Evolutionary conservation across 2,113 vertebrate species (phyloP).

Genomic region (Pachypanchax playfairii): DNA sequence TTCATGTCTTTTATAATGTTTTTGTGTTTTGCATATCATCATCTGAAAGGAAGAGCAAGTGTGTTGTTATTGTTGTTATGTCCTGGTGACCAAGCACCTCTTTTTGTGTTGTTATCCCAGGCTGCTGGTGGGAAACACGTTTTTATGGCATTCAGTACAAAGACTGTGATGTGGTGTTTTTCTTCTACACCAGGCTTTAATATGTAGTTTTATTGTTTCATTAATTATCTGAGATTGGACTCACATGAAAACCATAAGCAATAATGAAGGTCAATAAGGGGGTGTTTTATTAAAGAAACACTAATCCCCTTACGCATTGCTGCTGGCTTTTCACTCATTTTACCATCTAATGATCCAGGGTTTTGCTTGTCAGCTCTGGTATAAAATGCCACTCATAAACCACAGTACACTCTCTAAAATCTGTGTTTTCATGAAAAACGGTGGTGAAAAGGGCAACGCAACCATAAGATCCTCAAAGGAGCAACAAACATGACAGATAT

Average conservation of each 20-base stretch:
- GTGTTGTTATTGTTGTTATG: conserved; percentile 3
- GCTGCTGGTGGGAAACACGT: conserved; percentile 33
- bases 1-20: conserved; percentile 13
- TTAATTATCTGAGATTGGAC: conserved; percentile 48
- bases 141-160: conserved; percentile 26
- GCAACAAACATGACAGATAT: conserved; percentile 57
- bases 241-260: conserved; percentile 44
- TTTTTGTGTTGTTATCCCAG: conserved; percentile 32
- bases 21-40: conserved; percentile 19
- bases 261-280: conserved; percentile 25
- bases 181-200: conserved; percentile 12
- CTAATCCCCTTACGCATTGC: conserved; percentile 35
- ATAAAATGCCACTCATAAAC: conserved; percentile 32
- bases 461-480: conserved; percentile 57
- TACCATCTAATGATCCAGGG: conserved; percentile 22
- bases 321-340: conserved; percentile 47
- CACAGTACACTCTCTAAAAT: conserved; percentile 25
- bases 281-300: conserved; percentile 32
- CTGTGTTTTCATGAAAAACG: conserved; percentile 51
- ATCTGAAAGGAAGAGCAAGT: conserved; percentile 14
- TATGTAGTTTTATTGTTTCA: conserved; percentile 45
- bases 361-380: conserved; percentile 29
- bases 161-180: conserved; percentile 6
- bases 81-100: conserved; percentile 2
- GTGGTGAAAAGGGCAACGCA: conserved; percentile 46